A percentile compares a stretch with the other conserved stretches of the same genome.
Conservation (phyloP, 2,888 invertebrate species). For the Tachystola acroxantha region DNA sequence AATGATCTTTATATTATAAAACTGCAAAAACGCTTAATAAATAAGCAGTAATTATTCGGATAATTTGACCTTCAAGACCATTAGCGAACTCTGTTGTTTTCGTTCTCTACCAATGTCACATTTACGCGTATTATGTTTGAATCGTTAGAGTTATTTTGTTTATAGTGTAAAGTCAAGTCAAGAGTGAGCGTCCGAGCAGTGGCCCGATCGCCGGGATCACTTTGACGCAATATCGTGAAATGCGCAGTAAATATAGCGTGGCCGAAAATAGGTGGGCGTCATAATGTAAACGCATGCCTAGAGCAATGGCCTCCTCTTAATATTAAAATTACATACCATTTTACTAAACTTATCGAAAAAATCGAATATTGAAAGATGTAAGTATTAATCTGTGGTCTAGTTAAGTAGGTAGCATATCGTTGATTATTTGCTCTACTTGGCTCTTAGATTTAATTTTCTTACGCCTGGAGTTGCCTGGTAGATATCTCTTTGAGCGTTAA, state of each 20-base stretch:
- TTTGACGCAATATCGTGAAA: slow-evolving; percentile 46
- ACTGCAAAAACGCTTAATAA: too few relatives aligned
- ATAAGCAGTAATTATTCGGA: slow-evolving; percentile 1
- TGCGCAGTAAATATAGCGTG: slow-evolving; percentile 48
- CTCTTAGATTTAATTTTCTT: too few relatives aligned
- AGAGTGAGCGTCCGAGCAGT: not conserved
- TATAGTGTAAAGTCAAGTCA: not conserved
- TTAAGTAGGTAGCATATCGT: too few relatives aligned
- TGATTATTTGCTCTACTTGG: too few relatives aligned
- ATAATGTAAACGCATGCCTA: slow-evolving; percentile 41
- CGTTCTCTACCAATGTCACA: slow-evolving; percentile 35
- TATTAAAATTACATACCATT: slow-evolving; percentile 25
- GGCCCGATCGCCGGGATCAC: slow-evolving; percentile 21
- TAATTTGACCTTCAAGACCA: slow-evolving; percentile 26
- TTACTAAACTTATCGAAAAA: too few relatives aligned
- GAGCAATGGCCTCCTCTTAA: slow-evolving; percentile 54
- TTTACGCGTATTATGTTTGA: not conserved
- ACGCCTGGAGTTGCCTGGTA: too few relatives aligned
- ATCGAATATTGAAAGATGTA: too few relatives aligned
- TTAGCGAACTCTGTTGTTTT: slow-evolving; percentile 26
- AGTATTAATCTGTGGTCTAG: too few relatives aligned
- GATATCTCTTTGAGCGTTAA: too few relatives aligned
- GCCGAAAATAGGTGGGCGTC: slow-evolving; percentile 65
- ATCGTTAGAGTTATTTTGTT: slow-evolving; percentile 6
- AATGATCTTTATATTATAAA: too few relatives aligned